Evolutionary conservation across 1,140 invertebrate genomes (phyloP).

Genomic region (Nephila pilipes): DNA sequence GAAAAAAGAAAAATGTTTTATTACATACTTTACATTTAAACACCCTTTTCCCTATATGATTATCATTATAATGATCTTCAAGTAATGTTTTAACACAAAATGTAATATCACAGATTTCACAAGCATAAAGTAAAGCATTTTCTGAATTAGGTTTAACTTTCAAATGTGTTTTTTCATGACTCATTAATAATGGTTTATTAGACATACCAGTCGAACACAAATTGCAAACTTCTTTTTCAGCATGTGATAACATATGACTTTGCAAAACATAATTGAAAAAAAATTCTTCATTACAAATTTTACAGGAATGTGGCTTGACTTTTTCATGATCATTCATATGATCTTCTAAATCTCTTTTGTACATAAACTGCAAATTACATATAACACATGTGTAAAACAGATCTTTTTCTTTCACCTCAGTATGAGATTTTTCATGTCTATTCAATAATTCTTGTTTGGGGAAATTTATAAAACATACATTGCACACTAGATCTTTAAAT

Average conservation of each 20-base stretch:
- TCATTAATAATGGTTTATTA: neutral
- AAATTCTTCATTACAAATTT: neutral
- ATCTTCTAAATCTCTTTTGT: neutral
- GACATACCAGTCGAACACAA: neutral
- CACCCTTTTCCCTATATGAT: neutral
- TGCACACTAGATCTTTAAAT: slow-evolving; percentile 4
- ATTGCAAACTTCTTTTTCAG: neutral
- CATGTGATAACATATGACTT: neutral
- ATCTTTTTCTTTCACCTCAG: neutral
- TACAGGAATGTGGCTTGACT: neutral
- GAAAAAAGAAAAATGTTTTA: slow-evolving; percentile 14
- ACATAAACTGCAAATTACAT: neutral
- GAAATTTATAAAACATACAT: slow-evolving; percentile 5
- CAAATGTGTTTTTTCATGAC: slow-evolving; percentile 39
- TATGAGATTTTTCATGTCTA: slow-evolving; percentile 42
- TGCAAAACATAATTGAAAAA: slow-evolving; percentile 4
- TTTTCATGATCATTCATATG: slow-evolving; percentile 42
- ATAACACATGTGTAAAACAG: neutral
- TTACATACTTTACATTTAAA: neutral
- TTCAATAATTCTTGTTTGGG: neutral
- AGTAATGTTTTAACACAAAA: neutral
- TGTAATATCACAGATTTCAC: slow-evolving; percentile 8
- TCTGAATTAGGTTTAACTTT: slow-evolving; percentile 7
- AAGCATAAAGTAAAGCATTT: neutral
- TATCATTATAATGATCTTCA: slow-evolving; percentile 37